Evolutionary conservation across 1,140 invertebrate species (phyloP).

Genomic region (Aphidius ervi): DNA sequence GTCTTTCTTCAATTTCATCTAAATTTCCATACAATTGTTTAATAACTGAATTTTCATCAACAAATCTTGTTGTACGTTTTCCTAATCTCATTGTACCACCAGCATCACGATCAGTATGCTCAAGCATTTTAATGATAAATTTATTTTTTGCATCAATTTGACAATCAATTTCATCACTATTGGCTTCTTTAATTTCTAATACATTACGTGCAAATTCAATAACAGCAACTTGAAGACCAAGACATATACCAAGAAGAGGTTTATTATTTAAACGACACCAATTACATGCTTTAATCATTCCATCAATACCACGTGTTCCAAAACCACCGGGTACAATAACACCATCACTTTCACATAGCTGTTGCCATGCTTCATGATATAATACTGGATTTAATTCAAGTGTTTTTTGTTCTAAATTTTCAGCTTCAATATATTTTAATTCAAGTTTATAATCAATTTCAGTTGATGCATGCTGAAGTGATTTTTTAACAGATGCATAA

Average conservation of each 20-base stretch:
- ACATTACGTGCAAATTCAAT: conserved; percentile 95
- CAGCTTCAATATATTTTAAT: conserved; percentile 85
- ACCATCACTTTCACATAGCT: conserved; percentile 85
- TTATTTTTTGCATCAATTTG: conserved; percentile 61
- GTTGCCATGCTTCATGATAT: conserved; percentile 93
- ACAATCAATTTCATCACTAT: conserved; percentile 82
- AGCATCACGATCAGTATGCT: conserved; percentile 88
- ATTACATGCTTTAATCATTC: conserved; percentile 89
- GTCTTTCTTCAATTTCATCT: conserved; percentile 86
- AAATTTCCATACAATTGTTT: conserved; percentile 80
- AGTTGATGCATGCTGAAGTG: conserved; percentile 87
- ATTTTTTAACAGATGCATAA: conserved; percentile 94
- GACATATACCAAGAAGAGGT: conserved; percentile 93
- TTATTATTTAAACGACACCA: conserved; percentile 89
- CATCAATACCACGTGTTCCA: conserved; percentile 91
- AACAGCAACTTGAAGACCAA: conserved; percentile 94
- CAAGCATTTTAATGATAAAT: conserved; percentile 97
- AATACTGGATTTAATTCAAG: conserved; percentile 70
- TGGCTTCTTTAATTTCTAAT: conserved; percentile 70
- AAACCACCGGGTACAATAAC: conserved; percentile 97
- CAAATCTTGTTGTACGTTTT: conserved; percentile 82
- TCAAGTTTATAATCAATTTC: conserved; percentile 79
- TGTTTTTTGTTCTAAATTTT: conserved; percentile 76
- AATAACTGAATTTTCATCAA: conserved; percentile 56
- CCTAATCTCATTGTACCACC: conserved; percentile 98